Conservation (phyloP, 2,113 vertebrate genomes). For the Mustelus asterias region DNA sequence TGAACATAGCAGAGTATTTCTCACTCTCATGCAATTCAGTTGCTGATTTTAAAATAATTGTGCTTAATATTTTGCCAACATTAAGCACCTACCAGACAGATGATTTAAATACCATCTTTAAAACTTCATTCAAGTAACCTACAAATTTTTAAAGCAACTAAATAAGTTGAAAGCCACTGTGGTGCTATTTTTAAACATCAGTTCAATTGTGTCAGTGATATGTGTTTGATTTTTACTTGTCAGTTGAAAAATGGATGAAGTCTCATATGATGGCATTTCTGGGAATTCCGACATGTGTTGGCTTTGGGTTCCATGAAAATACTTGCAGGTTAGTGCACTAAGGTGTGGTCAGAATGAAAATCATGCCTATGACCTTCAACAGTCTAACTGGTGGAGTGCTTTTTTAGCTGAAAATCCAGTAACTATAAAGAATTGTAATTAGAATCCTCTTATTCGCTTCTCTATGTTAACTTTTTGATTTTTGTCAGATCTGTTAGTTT, state of each 20-base stretch:
- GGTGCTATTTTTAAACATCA: not conserved
- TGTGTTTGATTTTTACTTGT: constrained; percentile 28
- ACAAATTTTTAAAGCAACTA: not conserved
- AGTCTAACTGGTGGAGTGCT: not conserved
- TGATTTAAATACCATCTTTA: not conserved
- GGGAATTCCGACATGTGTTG: constrained; percentile 74
- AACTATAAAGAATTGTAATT: not conserved
- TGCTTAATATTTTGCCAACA: not conserved
- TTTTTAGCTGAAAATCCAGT: not conserved
- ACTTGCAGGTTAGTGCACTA: constrained; percentile 69
- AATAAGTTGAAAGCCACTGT: not conserved
- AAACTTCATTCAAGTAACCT: not conserved
- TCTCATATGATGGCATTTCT: constrained; percentile 58
- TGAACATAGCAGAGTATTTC: not conserved
- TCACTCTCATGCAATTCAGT: not conserved
- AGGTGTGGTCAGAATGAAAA: not conserved
- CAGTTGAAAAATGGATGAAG: constrained; percentile 89
- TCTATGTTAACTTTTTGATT: not conserved
- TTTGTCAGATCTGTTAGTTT: not conserved
- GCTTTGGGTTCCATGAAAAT: constrained; percentile 75
- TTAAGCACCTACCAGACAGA: not conserved
- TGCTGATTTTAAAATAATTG: not conserved
- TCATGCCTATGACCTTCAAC: not conserved
- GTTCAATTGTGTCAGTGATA: not conserved
- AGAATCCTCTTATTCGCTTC: not conserved